Base-by-base conservation (phyloP, 2,797 vertebrate species). In the Simalia tracyae region DNA sequence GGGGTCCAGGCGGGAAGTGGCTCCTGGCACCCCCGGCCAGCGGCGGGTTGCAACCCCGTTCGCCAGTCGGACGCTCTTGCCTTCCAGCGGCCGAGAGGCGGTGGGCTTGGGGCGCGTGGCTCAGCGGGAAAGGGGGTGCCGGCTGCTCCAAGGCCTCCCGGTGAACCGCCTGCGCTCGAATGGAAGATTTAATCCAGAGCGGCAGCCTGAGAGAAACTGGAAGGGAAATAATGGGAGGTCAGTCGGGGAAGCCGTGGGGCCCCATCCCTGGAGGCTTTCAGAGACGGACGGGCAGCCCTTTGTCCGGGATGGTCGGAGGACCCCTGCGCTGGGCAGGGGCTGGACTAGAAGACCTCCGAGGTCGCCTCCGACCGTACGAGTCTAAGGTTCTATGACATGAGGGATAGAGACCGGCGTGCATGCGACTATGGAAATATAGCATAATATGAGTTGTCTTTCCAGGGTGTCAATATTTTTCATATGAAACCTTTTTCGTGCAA, bases 361-460 rank as follows among this genome's bases (percentile, higher is more conserved):
- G 15, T 22, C 72, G 22, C 36, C 72, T 76, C 72, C 19, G 8
- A 10, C 8, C 3, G 36, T 4, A 4, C 36, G 3, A 9, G 10
- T 76, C 36, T 2, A 10, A 76, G 72, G 36, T 22, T 24, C 72
- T 22, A 3, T 76, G 9, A 24, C 22, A 10, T 54, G 7, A 54
- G 7, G 50, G 4, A 54, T 54, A 54, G 7, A 54, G 50, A 54
- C 50, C 0, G 8, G 36, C 72, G 22, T 17, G 17, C 17, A 3
- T 2, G 2, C 14, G 8, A 0, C 3, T 1, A 6, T 28, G 66
- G 9, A 68, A 14, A 31, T 2, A 1, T 6, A 31, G 15, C 14
- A 0, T 31, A 3, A 22, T 19, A 10, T 0, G 17, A n/a, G 11
- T n/a, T 68, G 2, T 10, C 19, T 22, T 76, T 42, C 4, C 72